Percentiles rank a stretch among this genome's conserved stretches.
Evolutionary conservation across 1,140 invertebrate genomes (phyloP).

Genomic region (Rhopalosiphum maidis): DNA sequence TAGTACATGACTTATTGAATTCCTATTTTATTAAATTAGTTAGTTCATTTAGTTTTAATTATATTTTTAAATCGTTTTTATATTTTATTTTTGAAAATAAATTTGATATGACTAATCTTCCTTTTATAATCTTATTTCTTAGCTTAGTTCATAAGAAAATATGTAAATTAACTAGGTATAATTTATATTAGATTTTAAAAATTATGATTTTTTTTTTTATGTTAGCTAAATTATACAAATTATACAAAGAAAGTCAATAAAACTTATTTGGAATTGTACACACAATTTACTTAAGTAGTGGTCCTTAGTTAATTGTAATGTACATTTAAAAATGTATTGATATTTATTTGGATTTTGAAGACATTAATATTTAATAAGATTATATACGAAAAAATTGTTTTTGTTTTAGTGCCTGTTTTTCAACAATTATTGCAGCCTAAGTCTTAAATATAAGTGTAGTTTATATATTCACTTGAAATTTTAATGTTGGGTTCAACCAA

Average conservation of each 20-base stretch:
- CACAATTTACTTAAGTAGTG: neutral
- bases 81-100: neutral
- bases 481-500: slow-evolving; percentile 61
- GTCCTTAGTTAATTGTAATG: neutral
- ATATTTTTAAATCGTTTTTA: neutral
- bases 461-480: slow-evolving; percentile 58
- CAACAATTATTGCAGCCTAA: slow-evolving; percentile 56
- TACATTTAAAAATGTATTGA: neutral
- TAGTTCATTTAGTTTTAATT: neutral
- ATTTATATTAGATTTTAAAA: no score
- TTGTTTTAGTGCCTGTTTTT: neutral
- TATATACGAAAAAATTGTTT: neutral
- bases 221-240: neutral
- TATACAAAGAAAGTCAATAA: neutral
- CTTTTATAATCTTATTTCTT: neutral
- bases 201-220: no score
- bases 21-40: no score
- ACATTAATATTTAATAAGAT: neutral
- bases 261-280: neutral
- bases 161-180: no score
- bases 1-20: no score
- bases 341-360: neutral
- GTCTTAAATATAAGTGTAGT: slow-evolving; percentile 54
- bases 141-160: no score
- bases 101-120: neutral